Evolutionary conservation across 2,888 invertebrate genomes (phyloP), one percentile per base, ranked within the genome.

Genomic region (Cataglyphis altisquamis): DNA sequence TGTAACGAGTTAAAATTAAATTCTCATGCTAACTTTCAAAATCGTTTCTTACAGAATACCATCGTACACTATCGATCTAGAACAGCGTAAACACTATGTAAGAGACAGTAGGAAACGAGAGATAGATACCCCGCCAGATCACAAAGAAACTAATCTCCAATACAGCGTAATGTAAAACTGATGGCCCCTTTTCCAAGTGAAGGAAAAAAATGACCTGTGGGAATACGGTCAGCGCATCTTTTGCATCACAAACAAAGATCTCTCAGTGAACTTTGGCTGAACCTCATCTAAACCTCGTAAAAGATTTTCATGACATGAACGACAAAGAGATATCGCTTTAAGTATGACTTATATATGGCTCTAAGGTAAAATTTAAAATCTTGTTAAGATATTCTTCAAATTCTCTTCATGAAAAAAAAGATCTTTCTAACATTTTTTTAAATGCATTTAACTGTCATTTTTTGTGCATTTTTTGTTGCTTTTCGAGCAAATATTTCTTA

Each of bases 91-190:
- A 80, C 70, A 41, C 45, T 21, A 60, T 70, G 70, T 70, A 70
- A 12, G 60, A 80, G 70, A 80, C 78, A 80, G 60, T 80, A 29
- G 60, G n/a, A 80, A 60, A 80, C 41, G 45, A 80, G 68, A 80
- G 70, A 80, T 36, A 57, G 78, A 80, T 80, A 60, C 36, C 36
- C 68, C 68, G 57, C 10, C 41, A 36, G 60, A 45, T 80, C 60
- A 80, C 78, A 80, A 80, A 80, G 78, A 80, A 80, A 80, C 70
- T 80, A 80, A 80, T 80, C 60, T 80, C 78, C 78, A 80, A 80
- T 80, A 80, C 70, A 70, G 78, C 70, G 78, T 80, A 80, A 80
- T 60, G 70, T 60, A 80, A 80, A 70, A 70, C 70, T 48, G 70
- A 80, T 70, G 60, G 70, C 12, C 18, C 29, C 41, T 32, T 80